Evolutionary conservation across 2,797 vertebrate genomes (phyloP).

Genomic region (Hypotaenidia philippensis): DNA sequence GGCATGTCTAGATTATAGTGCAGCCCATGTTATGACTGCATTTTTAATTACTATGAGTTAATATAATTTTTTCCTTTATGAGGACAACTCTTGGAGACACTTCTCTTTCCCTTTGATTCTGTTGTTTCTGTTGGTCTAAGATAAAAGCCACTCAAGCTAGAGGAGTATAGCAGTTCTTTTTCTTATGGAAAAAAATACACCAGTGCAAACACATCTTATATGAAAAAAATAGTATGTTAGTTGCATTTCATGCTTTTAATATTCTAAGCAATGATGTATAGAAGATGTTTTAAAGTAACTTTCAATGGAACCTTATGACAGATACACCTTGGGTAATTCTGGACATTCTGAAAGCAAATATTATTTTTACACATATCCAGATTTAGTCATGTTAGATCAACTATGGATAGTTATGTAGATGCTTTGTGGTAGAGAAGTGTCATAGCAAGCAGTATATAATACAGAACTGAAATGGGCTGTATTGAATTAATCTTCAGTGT

Average conservation of each 20-base stretch:
- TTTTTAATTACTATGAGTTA: slow-evolving; percentile 60
- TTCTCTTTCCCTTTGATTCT: slow-evolving; percentile 20
- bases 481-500: not conserved
- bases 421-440: not conserved
- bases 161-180: not conserved
- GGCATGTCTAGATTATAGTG: slow-evolving; percentile 29
- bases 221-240: not conserved
- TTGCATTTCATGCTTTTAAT: not conserved
- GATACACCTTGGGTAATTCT: not conserved
- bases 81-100: slow-evolving; percentile 37
- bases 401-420: not conserved
- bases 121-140: slow-evolving; percentile 55
- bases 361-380: not conserved
- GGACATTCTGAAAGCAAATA: not conserved
- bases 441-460: not conserved
- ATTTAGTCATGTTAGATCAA: not conserved
- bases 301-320: not conserved
- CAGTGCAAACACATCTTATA: not conserved
- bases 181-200: not conserved
- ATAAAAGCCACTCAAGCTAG: slow-evolving; percentile 24
- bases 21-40: slow-evolving; percentile 56
- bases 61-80: slow-evolving; percentile 65
- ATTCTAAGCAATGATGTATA: not conserved
- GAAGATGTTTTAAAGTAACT: not conserved
- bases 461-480: not conserved